These are phyloP conservation scores for Tipula unca DNA, from an alignment of 2,888 invertebrate genomes.

Conservation along the genomic window DNA sequence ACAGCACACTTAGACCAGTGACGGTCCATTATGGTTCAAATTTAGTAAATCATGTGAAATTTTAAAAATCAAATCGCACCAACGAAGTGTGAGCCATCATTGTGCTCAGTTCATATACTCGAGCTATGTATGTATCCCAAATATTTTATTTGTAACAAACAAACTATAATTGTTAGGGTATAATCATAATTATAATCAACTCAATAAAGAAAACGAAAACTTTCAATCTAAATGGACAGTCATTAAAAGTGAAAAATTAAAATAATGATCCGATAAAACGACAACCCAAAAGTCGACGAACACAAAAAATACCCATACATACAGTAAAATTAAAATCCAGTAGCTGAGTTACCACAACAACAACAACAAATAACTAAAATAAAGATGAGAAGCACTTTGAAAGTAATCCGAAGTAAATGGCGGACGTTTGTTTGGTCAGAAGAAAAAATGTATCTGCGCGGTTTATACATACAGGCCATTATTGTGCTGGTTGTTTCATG, in stretches of 20 bases:
- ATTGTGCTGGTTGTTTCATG: neutral
- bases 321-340: neutral
- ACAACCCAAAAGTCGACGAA: neutral
- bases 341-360: neutral
- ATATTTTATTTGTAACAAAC: neutral
- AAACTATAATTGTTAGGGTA: neutral
- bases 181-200: slow-evolving; percentile 14
- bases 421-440: neutral
- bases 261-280: slow-evolving; percentile 8
- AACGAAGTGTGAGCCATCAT: no score
- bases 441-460: neutral
- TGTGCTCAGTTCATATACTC: neutral
- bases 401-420: neutral
- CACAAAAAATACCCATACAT: neutral
- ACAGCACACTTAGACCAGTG: no score
- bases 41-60: no score
- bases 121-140: neutral
- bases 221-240: neutral
- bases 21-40: no score
- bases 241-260: neutral
- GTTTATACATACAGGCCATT: neutral
- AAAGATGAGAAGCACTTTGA: neutral
- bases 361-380: neutral
- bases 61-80: neutral
- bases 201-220: neutral